phyloP scores from a whole-genome alignment of 2,797 vertebrate species.

The Stomatorhinus walkeri region DNA sequence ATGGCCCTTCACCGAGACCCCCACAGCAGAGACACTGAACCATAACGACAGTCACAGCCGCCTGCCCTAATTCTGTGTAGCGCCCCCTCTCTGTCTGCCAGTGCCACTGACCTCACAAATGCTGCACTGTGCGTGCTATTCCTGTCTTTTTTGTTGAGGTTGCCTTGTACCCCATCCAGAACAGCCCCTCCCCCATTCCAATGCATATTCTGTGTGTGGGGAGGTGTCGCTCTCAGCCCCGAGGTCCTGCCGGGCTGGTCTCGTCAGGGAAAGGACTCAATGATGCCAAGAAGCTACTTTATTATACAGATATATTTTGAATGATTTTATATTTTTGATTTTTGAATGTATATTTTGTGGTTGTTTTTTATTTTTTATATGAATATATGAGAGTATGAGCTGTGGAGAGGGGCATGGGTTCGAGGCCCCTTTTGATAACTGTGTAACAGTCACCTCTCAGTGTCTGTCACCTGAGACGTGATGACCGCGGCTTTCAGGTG shows the following conservation, averaged over 20 bases:
- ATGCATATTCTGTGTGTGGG: background rate
- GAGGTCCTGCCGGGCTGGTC: background rate
- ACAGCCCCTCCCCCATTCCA: background rate
- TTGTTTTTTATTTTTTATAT: constrained; percentile 52
- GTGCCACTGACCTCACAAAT: background rate
- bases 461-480: constrained; percentile 68
- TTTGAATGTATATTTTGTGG: constrained; percentile 86
- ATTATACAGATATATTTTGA: constrained; percentile 71
- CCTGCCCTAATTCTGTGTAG: background rate
- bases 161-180: constrained; percentile 12
- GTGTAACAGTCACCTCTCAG: constrained; percentile 72
- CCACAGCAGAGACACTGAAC: constrained; percentile 74
- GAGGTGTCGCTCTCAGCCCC: constrained; percentile 18
- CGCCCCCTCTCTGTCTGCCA: background rate
- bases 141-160: background rate
- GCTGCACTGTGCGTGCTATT: background rate
- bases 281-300: constrained; percentile 70
- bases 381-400: constrained; percentile 55
- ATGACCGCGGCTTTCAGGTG: constrained; percentile 66
- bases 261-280: constrained; percentile 63
- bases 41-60: constrained; percentile 85
- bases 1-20: background rate
- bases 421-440: constrained; percentile 77
- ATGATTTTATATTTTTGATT: constrained; percentile 75
- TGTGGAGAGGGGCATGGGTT: constrained; percentile 57